Evolutionary conservation across 2,797 vertebrate species (phyloP), one percentile per base, ranked within the genome.

Genomic region (Ctenopoma multispine): DNA sequence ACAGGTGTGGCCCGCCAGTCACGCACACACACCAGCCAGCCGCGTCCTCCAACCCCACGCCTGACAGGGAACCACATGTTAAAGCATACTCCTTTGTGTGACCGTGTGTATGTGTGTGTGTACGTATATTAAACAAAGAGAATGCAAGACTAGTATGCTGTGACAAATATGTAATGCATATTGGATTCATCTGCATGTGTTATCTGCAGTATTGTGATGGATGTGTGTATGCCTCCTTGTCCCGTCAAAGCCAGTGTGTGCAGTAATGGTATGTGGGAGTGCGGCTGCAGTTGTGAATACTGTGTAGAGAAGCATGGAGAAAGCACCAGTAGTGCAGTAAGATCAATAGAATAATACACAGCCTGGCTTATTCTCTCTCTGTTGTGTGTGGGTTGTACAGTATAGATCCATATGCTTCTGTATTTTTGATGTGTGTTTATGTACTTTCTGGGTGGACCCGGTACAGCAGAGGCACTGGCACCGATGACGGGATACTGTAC

Each of bases 1-100:
- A 93, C 93, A 94, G 92, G 90, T 93, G 90, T 92, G 91, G 84
- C 87, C 91, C 86, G 59, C 90, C 90, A 91, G 91, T 92, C 92
- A 93, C 82, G 69, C 66, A 84, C 75, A 71, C 71, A 87, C 77
- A 87, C 80, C 76, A 92, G 74, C 79, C 62, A 86, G 72, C 61
- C 82, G 70, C 54, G 57, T 85, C 84, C 83, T 83, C 79, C 70
- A 71, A 84, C 73, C 86, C 69, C 65, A 80, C 11, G 61, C 77
- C 82, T 89, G 80, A 89, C 86, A 85, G 79, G 78, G 61, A 84
- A 75, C 79, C 80, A 77, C 85, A 72, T 86, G 82, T 64, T 80
- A 90, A 85, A 85, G 87, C 44, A 17, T 2, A 20, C 44, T 20
- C n/a, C 44, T 46, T 46, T 46, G 7, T 46, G 43, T 44, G 43